phyloP scores from a whole-genome alignment of 2,113 vertebrate species.

The Heterochromis multidens region DNA sequence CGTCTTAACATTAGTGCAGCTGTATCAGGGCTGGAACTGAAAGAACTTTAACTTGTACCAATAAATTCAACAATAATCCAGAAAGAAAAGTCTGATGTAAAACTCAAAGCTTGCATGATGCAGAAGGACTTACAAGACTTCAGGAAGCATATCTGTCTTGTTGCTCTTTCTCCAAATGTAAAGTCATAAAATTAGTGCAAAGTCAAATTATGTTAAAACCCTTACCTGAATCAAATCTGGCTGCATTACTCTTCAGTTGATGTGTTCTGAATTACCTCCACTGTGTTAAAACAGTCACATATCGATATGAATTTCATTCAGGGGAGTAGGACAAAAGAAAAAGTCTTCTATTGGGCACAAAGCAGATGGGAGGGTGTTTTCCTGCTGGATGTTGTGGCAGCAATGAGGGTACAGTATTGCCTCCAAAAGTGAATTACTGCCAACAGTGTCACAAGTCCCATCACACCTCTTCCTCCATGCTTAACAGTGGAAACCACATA shows the following conservation, averaged over 20 bases:
- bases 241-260: neutral
- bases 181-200: neutral
- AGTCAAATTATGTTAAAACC: neutral
- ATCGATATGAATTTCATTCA: no score
- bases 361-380: neutral
- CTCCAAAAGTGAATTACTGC: neutral
- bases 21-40: conserved; percentile 12
- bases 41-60: neutral
- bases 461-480: neutral
- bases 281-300: no score
- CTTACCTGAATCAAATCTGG: no score
- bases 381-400: neutral
- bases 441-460: neutral
- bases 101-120: neutral
- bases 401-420: neutral
- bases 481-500: neutral
- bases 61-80: conserved; percentile 25
- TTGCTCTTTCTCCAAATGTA: neutral
- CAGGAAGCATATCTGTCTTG: neutral
- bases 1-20: conserved; percentile 11
- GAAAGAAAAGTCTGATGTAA: neutral
- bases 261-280: no score
- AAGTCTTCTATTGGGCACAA: neutral
- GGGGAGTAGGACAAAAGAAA: neutral
- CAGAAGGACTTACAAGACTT: neutral